These are phyloP conservation scores for Xestia c-nigrum DNA, from an alignment of 2,888 invertebrate genomes.

Conservation along the genomic window DNA sequence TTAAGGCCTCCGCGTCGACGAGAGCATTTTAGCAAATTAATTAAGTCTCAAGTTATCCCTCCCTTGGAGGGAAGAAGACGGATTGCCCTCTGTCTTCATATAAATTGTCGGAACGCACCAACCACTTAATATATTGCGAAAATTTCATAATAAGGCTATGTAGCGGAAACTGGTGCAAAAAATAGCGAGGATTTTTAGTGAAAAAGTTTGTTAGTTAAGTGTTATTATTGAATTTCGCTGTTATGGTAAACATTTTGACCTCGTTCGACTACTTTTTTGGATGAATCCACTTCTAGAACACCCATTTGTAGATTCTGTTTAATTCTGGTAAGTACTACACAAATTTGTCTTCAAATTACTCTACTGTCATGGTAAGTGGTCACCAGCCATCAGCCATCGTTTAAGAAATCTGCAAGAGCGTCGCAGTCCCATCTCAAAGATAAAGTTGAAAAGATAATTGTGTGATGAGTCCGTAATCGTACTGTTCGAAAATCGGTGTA, in stretches of 20 bases:
- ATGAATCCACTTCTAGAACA: too few relatives aligned
- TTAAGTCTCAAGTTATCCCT: slow-evolving; percentile 73
- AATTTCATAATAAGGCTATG: slow-evolving; percentile 45
- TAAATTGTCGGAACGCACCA: slow-evolving; percentile 59
- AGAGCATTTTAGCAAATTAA: slow-evolving; percentile 73
- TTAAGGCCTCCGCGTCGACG: slow-evolving; percentile 52
- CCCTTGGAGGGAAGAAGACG: slow-evolving; percentile 67
- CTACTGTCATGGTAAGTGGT: background rate
- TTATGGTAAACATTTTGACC: background rate
- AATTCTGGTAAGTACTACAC: background rate
- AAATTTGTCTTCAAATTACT: background rate
- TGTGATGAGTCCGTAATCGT: background rate
- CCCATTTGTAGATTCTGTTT: background rate
- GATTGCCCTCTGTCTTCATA: slow-evolving; percentile 66
- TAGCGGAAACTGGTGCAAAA: slow-evolving; percentile 17
- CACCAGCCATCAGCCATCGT: too few relatives aligned
- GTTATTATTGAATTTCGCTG: background rate
- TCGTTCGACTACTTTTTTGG: background rate
- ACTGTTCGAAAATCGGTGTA: background rate
- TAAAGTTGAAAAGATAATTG: background rate
- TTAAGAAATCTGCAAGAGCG: background rate
- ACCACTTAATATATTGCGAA: slow-evolving; percentile 59
- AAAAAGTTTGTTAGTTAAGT: slow-evolving; percentile 6
- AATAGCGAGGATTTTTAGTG: background rate
- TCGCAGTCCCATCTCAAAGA: background rate